Evolutionary conservation across 2,113 vertebrate species (phyloP), one percentile per base, ranked within the genome.

Genomic region (Alouatta palliata): DNA sequence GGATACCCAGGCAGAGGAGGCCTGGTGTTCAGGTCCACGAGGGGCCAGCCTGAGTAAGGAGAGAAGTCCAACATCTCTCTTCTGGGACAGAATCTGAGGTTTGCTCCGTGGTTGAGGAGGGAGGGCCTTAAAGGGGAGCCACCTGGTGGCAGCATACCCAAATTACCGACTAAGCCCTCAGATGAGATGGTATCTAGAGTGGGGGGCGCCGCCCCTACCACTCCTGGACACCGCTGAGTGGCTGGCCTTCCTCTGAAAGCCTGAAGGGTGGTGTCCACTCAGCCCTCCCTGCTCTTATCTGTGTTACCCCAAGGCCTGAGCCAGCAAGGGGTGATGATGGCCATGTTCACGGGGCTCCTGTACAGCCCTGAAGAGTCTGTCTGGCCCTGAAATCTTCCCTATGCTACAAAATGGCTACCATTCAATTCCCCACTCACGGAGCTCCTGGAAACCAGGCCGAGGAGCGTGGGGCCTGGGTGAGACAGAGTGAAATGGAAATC

Each of bases 71-170:
- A 32, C 19, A 47, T 1, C 90, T 40, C 2, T 80, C 43, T 82
- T 75, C 35, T 25, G 70, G 79, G 81, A 32, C 6, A 3, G 20
- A 54, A 52, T 49, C 45, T 7, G 21, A 68, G 86, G 66, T 52
- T 64, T 23, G 32, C 27, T 86, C 66, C 14, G 66, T 45, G 86
- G 81, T n/a, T 25, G 7, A 58, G 43, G 61, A 88, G 77, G 76
- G 61, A 87, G 88, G 82, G 71, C 58, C 86, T 93, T 66, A 27
- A 56, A 75, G 83, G 90, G 92, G 90, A 81, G 97, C 97, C 97
- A 93, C 94, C 96, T 97, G 84, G 97, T 94, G 97, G 95, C 75
- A 68, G 90, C 40, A 71, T 61, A 86, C 94, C 87, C 88, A 76
- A 96, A 92, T 96, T 81, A 92, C 92, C 52, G 3, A 77, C 89